phyloP scores from a whole-genome alignment of 2,113 vertebrate species.

The Falcunculus frontatus region DNA sequence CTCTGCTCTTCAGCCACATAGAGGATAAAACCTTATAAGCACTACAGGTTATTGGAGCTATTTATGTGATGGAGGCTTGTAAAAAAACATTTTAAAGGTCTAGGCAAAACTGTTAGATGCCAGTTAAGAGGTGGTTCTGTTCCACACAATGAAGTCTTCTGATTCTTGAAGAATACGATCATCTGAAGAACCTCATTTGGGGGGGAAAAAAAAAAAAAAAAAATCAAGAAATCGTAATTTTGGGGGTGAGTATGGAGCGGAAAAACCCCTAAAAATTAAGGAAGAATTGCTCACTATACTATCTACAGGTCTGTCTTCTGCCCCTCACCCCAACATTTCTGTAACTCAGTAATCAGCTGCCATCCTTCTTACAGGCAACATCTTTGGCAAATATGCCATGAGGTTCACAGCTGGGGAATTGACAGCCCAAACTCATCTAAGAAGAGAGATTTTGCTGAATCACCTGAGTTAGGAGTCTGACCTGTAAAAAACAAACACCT shows the following conservation, averaged over 20 bases:
- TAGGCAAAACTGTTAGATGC: background rate
- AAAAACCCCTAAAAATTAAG: background rate
- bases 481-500: background rate
- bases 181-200: background rate
- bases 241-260: rapidly evolving
- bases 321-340: background rate
- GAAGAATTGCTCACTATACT: background rate
- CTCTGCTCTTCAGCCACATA: background rate
- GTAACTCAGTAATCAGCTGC: background rate
- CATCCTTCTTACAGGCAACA: background rate
- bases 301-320: background rate
- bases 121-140: background rate
- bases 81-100: background rate
- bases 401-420: background rate
- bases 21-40: background rate
- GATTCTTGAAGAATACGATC: background rate
- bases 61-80: background rate
- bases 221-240: background rate
- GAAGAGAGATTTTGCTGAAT: background rate
- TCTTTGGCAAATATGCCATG: background rate
- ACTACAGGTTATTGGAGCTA: background rate
- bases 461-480: background rate
- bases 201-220: background rate
- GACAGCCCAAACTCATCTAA: background rate
- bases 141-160: background rate